Percentiles rank a stretch among this genome's conserved stretches.
Evolutionary conservation across 2,113 vertebrate genomes (phyloP).

Genomic region (Bucco capensis): DNA sequence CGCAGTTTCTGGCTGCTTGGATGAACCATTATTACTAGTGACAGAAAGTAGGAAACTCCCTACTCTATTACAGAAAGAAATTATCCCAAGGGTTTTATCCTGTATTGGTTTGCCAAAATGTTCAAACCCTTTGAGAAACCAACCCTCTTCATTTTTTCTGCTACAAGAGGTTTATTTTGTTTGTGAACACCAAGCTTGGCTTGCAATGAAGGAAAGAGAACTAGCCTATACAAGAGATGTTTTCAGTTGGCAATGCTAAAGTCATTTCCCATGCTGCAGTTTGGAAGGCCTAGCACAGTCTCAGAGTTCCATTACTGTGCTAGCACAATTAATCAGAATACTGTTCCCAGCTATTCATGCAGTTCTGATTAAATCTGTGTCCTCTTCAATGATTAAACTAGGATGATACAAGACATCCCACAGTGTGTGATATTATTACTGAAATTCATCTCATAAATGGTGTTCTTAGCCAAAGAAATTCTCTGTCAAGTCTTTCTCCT

Average conservation of each 20-base stretch:
- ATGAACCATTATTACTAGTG: background rate
- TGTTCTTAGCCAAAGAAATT: background rate
- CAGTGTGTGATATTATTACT: background rate
- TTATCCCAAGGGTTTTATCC: background rate
- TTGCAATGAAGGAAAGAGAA: background rate
- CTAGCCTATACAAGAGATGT: background rate
- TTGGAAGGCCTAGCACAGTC: background rate
- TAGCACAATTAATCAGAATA: background rate
- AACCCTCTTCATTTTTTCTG: background rate
- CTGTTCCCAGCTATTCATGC: background rate
- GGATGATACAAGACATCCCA: background rate
- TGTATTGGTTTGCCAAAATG: background rate
- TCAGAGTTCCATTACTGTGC: background rate
- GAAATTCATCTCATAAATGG: background rate
- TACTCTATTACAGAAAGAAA: background rate
- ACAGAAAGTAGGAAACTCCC: background rate
- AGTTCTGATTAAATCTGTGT: slow-evolving; percentile 15
- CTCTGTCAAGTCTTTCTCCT: background rate
- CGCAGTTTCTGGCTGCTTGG: background rate
- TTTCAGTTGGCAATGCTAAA: background rate
- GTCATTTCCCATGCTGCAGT: background rate
- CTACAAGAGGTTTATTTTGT: background rate
- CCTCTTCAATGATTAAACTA: slow-evolving; percentile 3
- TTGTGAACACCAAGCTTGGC: background rate
- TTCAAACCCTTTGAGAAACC: background rate